Base-by-base conservation (phyloP, 1,140 invertebrate genomes). In the Neodiprion virginianus region DNA sequence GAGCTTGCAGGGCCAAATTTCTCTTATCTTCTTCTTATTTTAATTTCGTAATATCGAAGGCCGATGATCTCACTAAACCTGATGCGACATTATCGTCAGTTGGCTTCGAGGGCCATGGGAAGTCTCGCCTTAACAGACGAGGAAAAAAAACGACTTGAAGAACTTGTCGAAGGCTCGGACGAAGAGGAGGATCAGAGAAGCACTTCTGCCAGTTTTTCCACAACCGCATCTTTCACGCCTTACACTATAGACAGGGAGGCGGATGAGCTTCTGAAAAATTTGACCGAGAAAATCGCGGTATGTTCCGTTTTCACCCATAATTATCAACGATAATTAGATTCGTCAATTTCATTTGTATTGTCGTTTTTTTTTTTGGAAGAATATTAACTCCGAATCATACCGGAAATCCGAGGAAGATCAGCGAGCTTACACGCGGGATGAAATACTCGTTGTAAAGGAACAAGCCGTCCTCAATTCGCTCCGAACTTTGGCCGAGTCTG, bases 111-210 rank as follows among this genome's bases (percentile, higher is more conserved):
- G 5, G 17, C 67, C 11, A 69, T 69, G 67, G 67, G 67, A 23
- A 23, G 11, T 12, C 40, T 69, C 17, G 67, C 67, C 10, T 10
- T 69, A 14, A 69, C 67, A 14, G 67, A 69, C 23, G 67, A 69
- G 40, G 67, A 69, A 69, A 69, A 69, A 69, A 21, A 21, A 23
- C 11, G 67, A 69, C 40, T 69, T 7, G 23, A 69, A 12, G 40
- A 69, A 23, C 67, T 69, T 23, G 12, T 65, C 12, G 17, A 14
- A 65, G 7, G 3, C 10, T 11, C 11, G 21, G 21, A 21, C 17
- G 23, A 17, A 14, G 67, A 69, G 10, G 40, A 11, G 10, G 40
- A 69, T 11, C 10, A 69, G 21, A 4, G 40, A 14, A 69, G 67
- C 11, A 61, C 53, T 14, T 5, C 53, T 61, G n/a, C 53, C 53